phyloP scores from a whole-genome alignment of 2,797 vertebrate species.

The Pelodytes ibericus region DNA sequence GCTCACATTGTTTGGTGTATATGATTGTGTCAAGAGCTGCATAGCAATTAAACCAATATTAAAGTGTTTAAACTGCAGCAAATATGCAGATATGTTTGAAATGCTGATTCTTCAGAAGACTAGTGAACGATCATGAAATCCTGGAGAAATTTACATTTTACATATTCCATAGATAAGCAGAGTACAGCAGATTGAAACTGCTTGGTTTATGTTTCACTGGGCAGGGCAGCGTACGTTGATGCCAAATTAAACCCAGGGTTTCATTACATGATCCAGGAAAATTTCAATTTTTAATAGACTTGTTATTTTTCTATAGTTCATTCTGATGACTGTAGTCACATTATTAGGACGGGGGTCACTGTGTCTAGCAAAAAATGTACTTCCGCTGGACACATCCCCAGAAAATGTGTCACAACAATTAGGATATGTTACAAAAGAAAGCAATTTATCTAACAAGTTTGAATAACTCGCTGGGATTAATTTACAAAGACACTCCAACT shows the following conservation, averaged over 20 bases:
- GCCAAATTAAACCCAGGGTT: constrained; percentile 19
- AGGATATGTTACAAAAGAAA: constrained; percentile 28
- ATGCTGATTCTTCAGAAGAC: neutral
- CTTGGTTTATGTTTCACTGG: neutral
- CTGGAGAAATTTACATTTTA: neutral
- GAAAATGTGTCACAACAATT: constrained; percentile 32
- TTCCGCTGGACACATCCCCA: neutral
- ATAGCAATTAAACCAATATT: too few relatives aligned
- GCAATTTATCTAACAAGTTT: constrained; percentile 26
- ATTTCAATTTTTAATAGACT: constrained; percentile 30
- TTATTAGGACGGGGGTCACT: constrained; percentile 23
- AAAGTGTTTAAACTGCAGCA: too few relatives aligned
- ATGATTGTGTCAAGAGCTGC: too few relatives aligned
- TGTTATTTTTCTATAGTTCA: constrained; percentile 39
- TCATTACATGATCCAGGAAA: constrained; percentile 40
- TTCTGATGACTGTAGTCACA: neutral
- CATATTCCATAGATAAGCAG: neutral
- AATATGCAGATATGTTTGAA: neutral
- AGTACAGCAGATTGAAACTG: constrained; percentile 4
- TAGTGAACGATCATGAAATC: neutral
- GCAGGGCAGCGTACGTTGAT: constrained; percentile 4
- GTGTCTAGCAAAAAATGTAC: neutral
- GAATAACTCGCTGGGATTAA: neutral
- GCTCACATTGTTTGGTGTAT: too few relatives aligned
- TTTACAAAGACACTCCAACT: neutral